These are phyloP conservation scores for Cephus pygmeus DNA, from an alignment of 2,888 invertebrate species.

Conservation along the genomic window DNA sequence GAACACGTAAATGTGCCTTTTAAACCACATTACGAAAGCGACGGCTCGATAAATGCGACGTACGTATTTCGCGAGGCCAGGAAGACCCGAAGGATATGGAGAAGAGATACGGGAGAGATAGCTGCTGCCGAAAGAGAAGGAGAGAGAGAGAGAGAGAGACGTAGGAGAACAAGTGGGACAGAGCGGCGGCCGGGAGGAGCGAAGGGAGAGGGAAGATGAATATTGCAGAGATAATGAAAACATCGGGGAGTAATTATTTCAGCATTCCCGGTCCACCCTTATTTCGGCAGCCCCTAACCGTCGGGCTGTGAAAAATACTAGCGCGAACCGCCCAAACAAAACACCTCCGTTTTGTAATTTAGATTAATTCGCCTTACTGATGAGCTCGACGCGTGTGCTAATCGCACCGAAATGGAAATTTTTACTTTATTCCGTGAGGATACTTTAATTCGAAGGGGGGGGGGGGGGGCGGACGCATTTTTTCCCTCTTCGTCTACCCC, in stretches of 20 bases:
- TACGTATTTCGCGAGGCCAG: background rate
- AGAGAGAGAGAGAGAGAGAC: conserved; percentile 19
- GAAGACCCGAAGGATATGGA: background rate
- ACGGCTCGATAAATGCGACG: background rate
- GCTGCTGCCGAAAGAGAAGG: conserved; percentile 1
- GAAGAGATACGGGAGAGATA: no score
- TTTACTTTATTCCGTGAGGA: background rate
- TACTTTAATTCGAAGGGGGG: background rate
- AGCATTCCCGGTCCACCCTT: conserved; percentile 15
- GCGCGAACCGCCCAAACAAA: conserved; percentile 8
- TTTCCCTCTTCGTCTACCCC: background rate
- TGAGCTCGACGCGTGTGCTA: conserved; percentile 7
- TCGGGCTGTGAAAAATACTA: conserved; percentile 12
- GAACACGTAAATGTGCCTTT: no score
- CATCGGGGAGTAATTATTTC: conserved; percentile 34
- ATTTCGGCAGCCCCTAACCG: conserved; percentile 4
- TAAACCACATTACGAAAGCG: no score
- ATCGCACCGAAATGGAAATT: background rate
- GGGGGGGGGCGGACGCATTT: background rate
- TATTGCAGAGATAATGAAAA: conserved; percentile 36
- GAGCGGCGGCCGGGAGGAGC: background rate
- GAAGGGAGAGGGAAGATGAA: conserved; percentile 19
- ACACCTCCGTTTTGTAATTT: conserved; percentile 19
- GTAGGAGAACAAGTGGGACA: conserved; percentile 14
- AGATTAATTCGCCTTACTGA: conserved; percentile 19